phyloP scores from a whole-genome alignment of 1,140 invertebrate species.

The Rhagoletis pomonella region DNA sequence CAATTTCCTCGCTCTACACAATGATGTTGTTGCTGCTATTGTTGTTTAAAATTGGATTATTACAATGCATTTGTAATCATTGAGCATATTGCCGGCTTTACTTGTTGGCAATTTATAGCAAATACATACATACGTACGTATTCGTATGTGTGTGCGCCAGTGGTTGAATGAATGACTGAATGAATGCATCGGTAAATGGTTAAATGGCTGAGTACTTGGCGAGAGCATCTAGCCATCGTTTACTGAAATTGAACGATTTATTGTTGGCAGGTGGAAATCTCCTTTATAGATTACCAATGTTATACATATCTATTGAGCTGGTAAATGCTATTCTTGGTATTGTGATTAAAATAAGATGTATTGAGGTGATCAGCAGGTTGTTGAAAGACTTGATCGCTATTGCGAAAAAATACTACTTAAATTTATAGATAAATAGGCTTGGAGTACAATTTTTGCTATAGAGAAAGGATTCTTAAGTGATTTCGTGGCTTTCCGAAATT shows the following conservation, averaged over 20 bases:
- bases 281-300: constrained; percentile 4
- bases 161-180: neutral
- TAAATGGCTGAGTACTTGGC: neutral
- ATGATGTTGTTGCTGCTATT: neutral
- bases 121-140: neutral
- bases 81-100: neutral
- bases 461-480: no score
- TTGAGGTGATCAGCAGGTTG: neutral
- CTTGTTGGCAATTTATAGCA: neutral
- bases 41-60: constrained; percentile 46
- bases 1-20: neutral
- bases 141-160: neutral
- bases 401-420: neutral
- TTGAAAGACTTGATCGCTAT: neutral
- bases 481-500: no score
- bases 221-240: neutral
- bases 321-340: neutral
- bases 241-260: constrained; percentile 46
- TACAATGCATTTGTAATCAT: constrained; percentile 44
- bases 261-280: constrained; percentile 43
- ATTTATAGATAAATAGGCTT: neutral
- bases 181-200: constrained; percentile 19
- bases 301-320: neutral
- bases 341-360: neutral
- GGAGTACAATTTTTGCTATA: neutral